Conservation (phyloP, 2,797 vertebrate species). For the Chelidonichthys spinosus region DNA sequence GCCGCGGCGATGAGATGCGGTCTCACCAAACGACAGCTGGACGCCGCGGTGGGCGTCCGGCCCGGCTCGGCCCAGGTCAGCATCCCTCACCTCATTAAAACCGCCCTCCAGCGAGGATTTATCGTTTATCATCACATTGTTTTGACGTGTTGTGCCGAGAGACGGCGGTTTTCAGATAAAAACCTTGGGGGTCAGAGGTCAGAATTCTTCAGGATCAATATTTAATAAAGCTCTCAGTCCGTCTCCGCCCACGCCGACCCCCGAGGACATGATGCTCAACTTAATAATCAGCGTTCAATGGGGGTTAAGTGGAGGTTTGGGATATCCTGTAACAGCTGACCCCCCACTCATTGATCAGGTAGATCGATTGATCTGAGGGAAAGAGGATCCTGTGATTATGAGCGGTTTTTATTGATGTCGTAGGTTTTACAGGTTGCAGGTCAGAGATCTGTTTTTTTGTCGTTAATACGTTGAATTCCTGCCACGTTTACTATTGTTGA, state of each 20-base stretch:
- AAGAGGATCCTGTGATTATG: too few species aligned
- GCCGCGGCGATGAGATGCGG: conserved; percentile 87
- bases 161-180: conserved; percentile 34
- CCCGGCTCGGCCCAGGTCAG: conserved; percentile 88
- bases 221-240: conserved; percentile 48
- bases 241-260: conserved; percentile 26
- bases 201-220: conserved; percentile 68
- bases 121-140: not conserved
- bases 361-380: too few species aligned
- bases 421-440: too few species aligned
- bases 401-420: too few species aligned
- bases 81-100: not conserved
- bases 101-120: not conserved
- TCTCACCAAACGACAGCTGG: conserved; percentile 86
- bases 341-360: too few species aligned
- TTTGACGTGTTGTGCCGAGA: conserved; percentile 17
- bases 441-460: too few species aligned
- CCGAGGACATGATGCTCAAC: conserved; percentile 27
- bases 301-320: conserved; percentile 41
- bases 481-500: too few species aligned
- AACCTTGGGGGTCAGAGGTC: conserved; percentile 45
- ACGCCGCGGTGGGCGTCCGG: conserved; percentile 85
- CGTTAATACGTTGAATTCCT: too few species aligned
- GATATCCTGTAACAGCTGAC: too few species aligned
- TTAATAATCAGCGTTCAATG: conserved; percentile 40